Conservation (phyloP, 1,140 invertebrate genomes). For the Eufriesea mexicana region DNA sequence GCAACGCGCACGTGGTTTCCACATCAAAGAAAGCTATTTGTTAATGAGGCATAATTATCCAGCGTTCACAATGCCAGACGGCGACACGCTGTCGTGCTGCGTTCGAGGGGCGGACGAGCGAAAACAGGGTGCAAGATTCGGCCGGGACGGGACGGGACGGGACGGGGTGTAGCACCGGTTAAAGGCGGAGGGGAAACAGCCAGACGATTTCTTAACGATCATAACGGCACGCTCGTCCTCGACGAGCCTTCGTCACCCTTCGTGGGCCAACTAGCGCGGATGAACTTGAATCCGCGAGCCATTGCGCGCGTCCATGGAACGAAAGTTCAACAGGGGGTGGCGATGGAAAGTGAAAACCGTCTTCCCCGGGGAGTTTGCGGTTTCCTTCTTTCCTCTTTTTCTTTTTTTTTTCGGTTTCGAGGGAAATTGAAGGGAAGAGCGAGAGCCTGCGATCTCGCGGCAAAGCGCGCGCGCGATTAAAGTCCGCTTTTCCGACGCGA, state of each 20-base stretch:
- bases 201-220: slow-evolving; percentile 50
- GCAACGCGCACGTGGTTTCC: slow-evolving; percentile 60
- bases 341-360: slow-evolving; percentile 23
- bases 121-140: slow-evolving; percentile 49
- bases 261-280: not conserved
- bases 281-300: slow-evolving; percentile 40
- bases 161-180: not conserved
- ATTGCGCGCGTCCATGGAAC: not conserved
- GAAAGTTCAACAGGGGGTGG: slow-evolving; percentile 5
- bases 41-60: slow-evolving; percentile 76
- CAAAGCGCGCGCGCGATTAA: too few relatives aligned
- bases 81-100: slow-evolving; percentile 36
- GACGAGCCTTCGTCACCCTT: not conserved
- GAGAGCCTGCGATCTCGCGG: not conserved
- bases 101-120: slow-evolving; percentile 12
- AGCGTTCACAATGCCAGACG: slow-evolving; percentile 59
- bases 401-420: not conserved
- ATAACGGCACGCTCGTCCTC: not conserved
- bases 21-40: slow-evolving; percentile 76
- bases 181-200: not conserved
- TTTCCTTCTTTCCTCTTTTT: too few relatives aligned
- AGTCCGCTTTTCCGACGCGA: too few relatives aligned
- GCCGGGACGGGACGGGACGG: not conserved
- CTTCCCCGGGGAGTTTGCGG: not conserved
- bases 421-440: not conserved